Evolutionary conservation across 2,113 vertebrate genomes (phyloP).

Genomic region (Antennarius striatus): DNA sequence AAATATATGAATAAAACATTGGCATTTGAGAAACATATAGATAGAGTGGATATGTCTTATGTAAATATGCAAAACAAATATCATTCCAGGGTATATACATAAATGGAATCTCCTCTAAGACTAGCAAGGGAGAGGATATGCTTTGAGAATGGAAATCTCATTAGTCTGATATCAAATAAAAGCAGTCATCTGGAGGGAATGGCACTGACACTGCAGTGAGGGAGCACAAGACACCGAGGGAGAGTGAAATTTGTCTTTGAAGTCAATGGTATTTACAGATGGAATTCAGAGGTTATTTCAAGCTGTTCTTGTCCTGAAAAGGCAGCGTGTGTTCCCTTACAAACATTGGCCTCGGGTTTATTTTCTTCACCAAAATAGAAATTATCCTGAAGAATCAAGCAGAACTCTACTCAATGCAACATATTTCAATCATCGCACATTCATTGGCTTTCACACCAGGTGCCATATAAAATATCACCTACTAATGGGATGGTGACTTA

Average conservation of each 20-base stretch:
- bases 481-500: slow-evolving; percentile 32
- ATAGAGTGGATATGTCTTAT: slow-evolving; percentile 70
- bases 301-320: slow-evolving; percentile 45
- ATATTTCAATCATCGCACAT: neutral
- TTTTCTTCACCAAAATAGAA: slow-evolving; percentile 1
- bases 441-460: slow-evolving; percentile 4
- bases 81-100: slow-evolving; percentile 72
- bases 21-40: slow-evolving; percentile 75
- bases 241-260: slow-evolving; percentile 69
- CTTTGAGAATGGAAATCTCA: slow-evolving; percentile 77
- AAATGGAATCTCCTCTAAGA: slow-evolving; percentile 72
- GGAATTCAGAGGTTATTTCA: slow-evolving; percentile 61
- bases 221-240: slow-evolving; percentile 54
- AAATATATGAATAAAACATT: slow-evolving; percentile 79
- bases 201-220: slow-evolving; percentile 52
- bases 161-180: slow-evolving; percentile 81
- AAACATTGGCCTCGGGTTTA: slow-evolving; percentile 16
- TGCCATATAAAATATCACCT: neutral
- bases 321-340: slow-evolving; percentile 22
- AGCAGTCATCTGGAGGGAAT: slow-evolving; percentile 74
- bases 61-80: slow-evolving; percentile 80
- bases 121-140: slow-evolving; percentile 57
- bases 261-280: slow-evolving; percentile 66
- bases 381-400: neutral
- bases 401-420: neutral